phyloP scores from a whole-genome alignment of 1,140 invertebrate species.

The Zelostemma sp. region DNA sequence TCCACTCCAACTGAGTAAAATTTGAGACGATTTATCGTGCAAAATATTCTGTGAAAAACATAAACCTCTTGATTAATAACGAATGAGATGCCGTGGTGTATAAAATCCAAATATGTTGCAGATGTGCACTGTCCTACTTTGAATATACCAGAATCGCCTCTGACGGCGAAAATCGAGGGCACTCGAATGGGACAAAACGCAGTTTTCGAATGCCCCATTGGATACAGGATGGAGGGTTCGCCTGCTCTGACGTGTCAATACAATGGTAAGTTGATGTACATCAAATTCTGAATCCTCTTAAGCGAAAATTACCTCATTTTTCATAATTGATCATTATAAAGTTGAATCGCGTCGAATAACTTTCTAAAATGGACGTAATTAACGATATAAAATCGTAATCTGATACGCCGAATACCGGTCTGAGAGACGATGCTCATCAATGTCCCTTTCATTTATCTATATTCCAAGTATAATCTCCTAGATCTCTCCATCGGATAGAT shows the following conservation, averaged over 20 bases:
- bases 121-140: slow-evolving; percentile 75
- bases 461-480: slow-evolving; percentile 32
- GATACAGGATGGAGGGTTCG: slow-evolving; percentile 78
- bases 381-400: no score
- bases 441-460: slow-evolving; percentile 18
- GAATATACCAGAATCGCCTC: slow-evolving; percentile 64
- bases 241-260: slow-evolving; percentile 81
- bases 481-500: slow-evolving; percentile 33
- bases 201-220: slow-evolving; percentile 78
- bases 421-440: no score
- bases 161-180: slow-evolving; percentile 75
- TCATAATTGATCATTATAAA: no score
- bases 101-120: slow-evolving; percentile 57
- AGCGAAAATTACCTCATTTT: no score
- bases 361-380: no score
- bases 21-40: no score
- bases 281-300: no score
- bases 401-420: no score
- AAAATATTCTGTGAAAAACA: no score
- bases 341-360: no score
- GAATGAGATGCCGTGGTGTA: not conserved
- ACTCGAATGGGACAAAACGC: slow-evolving; percentile 77
- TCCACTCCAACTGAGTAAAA: no score
- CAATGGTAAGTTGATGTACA: slow-evolving; percentile 75
- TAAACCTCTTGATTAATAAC: no score